Percentiles rank a stretch among this genome's conserved stretches.
Evolutionary conservation across 2,113 vertebrate genomes (phyloP).

Genomic region (Actenoides lindsayi): DNA sequence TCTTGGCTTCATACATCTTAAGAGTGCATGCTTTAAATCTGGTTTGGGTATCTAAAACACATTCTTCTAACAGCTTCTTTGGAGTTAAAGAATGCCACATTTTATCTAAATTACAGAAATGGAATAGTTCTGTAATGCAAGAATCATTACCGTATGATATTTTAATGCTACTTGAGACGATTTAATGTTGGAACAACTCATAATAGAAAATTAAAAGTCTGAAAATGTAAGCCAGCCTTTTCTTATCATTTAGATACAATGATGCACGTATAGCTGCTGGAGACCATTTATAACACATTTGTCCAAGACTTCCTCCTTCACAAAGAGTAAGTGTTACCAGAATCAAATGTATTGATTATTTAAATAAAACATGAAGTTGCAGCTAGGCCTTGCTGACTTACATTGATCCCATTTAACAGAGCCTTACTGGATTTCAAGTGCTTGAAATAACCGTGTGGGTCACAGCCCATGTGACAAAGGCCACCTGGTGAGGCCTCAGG

Average conservation of each 20-base stretch:
- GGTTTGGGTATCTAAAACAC: neutral
- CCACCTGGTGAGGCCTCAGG: neutral
- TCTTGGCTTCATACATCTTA: neutral
- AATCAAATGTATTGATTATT: neutral
- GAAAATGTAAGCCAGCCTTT: neutral
- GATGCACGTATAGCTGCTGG: neutral
- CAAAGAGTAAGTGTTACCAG: neutral
- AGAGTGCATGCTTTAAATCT: neutral
- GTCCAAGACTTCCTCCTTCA: neutral
- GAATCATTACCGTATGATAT: neutral
- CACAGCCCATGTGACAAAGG: constrained; percentile 14
- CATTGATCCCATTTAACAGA: constrained; percentile 15
- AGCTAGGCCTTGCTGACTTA: constrained; percentile 20
- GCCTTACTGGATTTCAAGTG: constrained; percentile 22
- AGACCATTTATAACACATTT: neutral
- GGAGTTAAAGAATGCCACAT: neutral
- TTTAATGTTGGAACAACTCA: neutral
- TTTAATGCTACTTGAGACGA: neutral
- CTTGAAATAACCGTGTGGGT: constrained; percentile 35
- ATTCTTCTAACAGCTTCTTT: neutral
- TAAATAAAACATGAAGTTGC: neutral
- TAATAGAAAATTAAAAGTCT: neutral
- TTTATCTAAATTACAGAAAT: neutral
- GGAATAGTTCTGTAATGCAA: neutral
- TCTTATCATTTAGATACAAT: neutral